Conservation (phyloP, 1,140 invertebrate species). For the Calliopsis andreniformis region DNA sequence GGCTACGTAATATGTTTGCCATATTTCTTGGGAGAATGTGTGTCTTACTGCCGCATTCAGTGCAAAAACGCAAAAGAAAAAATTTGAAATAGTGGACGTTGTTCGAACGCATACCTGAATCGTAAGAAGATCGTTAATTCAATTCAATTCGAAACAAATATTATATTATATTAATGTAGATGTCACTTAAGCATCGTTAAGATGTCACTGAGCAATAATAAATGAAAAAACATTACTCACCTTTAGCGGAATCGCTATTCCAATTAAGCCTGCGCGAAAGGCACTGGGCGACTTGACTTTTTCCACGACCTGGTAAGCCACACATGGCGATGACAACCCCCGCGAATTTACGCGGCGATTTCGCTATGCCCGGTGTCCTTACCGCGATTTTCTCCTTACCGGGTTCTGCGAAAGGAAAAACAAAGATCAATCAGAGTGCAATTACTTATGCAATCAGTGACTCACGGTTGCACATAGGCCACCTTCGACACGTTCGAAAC, state of each 20-base stretch:
- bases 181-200: too few relatives aligned
- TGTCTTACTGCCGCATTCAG: not conserved
- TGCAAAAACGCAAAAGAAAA: not conserved
- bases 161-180: not conserved
- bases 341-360: slow-evolving; percentile 84
- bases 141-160: not conserved
- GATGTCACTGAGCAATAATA: not conserved
- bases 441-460: not conserved
- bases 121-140: not conserved
- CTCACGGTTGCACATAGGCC: not conserved
- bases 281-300: slow-evolving; percentile 94
- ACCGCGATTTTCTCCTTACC: slow-evolving; percentile 69
- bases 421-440: not conserved
- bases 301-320: slow-evolving; percentile 94
- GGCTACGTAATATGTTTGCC: not conserved
- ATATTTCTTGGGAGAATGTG: not conserved
- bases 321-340: slow-evolving; percentile 94
- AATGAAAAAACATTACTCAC: slow-evolving; percentile 79
- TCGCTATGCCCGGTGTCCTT: slow-evolving; percentile 63
- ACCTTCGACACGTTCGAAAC: not conserved
- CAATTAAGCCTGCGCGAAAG: slow-evolving; percentile 94
- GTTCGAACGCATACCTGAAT: not conserved
- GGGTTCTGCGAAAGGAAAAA: slow-evolving; percentile 64
- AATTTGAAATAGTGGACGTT: not conserved
- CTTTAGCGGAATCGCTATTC: slow-evolving; percentile 93